Percentiles rank a stretch among this genome's conserved stretches.
phyloP scores from a whole-genome alignment of 2,113 vertebrate genomes.

The Numenius arquata region DNA sequence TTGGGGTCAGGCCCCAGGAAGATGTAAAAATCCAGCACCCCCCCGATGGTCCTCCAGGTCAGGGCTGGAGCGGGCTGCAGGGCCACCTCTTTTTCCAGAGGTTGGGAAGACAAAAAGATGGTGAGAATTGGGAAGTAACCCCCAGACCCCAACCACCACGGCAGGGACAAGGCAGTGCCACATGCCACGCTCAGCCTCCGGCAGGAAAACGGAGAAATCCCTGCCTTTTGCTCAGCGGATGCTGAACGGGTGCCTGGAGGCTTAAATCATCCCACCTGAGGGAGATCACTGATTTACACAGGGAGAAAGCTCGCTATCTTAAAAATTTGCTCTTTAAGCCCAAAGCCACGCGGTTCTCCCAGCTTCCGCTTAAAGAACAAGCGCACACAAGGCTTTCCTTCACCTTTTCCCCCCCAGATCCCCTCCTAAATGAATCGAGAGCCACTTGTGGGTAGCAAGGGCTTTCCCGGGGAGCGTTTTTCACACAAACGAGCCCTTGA shows the following conservation, averaged over 20 bases:
- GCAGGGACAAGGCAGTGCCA: background rate
- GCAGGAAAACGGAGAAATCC: background rate
- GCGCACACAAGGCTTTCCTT: background rate
- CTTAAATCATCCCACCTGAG: background rate
- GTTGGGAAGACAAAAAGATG: background rate
- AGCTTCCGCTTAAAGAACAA: background rate
- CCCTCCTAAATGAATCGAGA: background rate
- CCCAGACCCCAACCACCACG: rapidly evolving
- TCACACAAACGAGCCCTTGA: background rate
- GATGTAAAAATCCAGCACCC: constrained; percentile 86
- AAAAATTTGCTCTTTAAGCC: background rate
- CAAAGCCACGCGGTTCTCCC: background rate
- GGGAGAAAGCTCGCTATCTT: background rate
- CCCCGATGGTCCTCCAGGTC: constrained; percentile 88
- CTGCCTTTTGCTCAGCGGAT: background rate
- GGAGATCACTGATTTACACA: rapidly evolving
- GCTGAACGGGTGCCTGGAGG: background rate
- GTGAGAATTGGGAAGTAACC: background rate
- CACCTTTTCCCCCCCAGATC: background rate
- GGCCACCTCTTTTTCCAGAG: constrained; percentile 71
- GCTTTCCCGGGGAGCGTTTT: background rate
- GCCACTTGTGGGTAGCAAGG: background rate
- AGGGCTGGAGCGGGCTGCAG: constrained; percentile 84
- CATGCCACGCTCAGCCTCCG: rapidly evolving
- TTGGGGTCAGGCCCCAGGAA: constrained; percentile 81